A percentile compares a stretch with the other conserved stretches of the same genome.
Conservation (phyloP, 2,113 vertebrate genomes). For the Camelus bactrianus region DNA sequence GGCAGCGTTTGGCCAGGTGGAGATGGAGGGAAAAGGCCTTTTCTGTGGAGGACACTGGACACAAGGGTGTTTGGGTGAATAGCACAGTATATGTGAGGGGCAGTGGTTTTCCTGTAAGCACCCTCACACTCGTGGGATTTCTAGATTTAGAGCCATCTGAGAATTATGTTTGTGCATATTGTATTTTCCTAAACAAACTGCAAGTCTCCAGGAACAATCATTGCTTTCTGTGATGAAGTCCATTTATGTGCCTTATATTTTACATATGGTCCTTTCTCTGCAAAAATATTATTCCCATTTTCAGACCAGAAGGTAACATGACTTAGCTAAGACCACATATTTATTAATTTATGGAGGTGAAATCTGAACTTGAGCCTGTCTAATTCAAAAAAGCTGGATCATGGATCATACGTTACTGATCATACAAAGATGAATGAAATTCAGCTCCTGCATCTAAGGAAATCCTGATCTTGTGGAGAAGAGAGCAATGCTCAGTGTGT, state of each 20-base stretch:
- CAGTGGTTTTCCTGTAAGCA: neutral
- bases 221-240: neutral
- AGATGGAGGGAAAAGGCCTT: neutral
- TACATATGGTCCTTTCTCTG: neutral
- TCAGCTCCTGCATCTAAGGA: neutral
- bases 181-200: neutral
- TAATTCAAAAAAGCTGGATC: neutral
- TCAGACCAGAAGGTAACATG: conserved; percentile 15
- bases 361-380: neutral
- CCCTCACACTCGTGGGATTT: neutral
- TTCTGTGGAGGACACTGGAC: neutral
- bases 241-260: neutral
- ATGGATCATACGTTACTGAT: neutral
- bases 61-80: neutral
- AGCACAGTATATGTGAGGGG: neutral
- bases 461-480: neutral
- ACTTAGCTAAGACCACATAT: neutral
- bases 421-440: neutral
- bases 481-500: neutral
- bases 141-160: neutral
- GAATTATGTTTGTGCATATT: neutral
- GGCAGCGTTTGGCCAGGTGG: neutral
- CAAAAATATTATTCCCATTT: neutral
- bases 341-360: neutral
- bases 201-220: neutral